Base-by-base conservation (phyloP, 2,797 vertebrate genomes). In the Gallinago stenura region DNA sequence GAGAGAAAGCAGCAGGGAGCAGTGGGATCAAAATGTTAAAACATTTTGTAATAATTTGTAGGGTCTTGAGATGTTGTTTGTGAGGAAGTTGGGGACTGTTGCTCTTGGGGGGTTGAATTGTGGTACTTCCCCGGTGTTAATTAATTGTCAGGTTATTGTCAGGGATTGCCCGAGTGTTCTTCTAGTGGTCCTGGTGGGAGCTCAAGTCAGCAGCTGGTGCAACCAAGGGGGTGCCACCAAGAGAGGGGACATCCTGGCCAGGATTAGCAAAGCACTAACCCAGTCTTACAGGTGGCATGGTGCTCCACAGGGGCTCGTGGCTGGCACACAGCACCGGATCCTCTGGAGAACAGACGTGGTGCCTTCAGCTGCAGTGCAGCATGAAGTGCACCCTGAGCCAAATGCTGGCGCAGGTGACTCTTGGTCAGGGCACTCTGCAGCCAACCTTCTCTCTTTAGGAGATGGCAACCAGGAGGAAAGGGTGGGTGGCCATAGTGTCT, bases 271-370 rank as follows among this genome's bases (percentile, higher is more conserved):
- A 78, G 70, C 57, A 31, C 85, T 85, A 37, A 58, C 31, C 57
- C 66, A 7, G 57, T 66, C 26, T 70, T 73, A 30, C 71, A 33
- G 83, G 61, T 60, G 77, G 10, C 0, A 0, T 39, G 33, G 41
- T n/a, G 6, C 64, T 65, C 5, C 0, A 7, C 0, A 11, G 10
- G 28, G 37, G 18, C 53, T 89, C 5, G 3, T 0, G 0, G 35
- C 56, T 70, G 64, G 26, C 64, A 31, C 4, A 0, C 18, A 48
- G 71, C 82, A 6, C 66, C 0, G 0, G 30, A 69, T 24, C 50
- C n/a, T 60, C 39, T 9, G 61, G 35, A 71, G 45, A 39, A 37
- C 3, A 50, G 46, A 50, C 37, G 25, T 1, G 1, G 54, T 79
- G 56, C 58, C 58, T 65, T 85, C 46, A 50, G 53, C 58, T 56